Evolutionary conservation across 2,888 invertebrate species (phyloP).

Genomic region (Oligia strigilis): DNA sequence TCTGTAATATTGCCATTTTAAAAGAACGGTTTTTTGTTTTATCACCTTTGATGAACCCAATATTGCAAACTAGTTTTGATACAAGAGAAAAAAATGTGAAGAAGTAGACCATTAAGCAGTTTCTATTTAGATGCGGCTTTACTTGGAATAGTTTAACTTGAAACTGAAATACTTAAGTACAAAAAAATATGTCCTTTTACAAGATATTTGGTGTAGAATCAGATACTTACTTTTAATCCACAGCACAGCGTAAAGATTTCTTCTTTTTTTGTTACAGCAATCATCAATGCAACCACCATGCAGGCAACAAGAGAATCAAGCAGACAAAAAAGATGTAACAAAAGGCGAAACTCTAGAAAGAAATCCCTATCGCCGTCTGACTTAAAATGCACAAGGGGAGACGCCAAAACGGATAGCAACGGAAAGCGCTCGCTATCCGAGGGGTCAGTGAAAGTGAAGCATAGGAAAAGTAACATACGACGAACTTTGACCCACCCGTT

Average conservation of each 20-base stretch:
- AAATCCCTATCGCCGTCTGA: conserved; percentile 89
- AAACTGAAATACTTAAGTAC: neutral
- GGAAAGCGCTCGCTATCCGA: conserved; percentile 87
- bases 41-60: conserved; percentile 31
- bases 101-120: conserved; percentile 30
- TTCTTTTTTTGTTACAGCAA: conserved; percentile 77
- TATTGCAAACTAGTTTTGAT: conserved; percentile 38
- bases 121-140: neutral
- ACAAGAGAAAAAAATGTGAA: conserved; percentile 13
- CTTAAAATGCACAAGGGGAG: conserved; percentile 82
- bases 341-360: conserved; percentile 88
- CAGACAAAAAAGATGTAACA: conserved; percentile 86
- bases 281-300: conserved; percentile 85
- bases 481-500: conserved; percentile 89
- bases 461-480: conserved; percentile 87
- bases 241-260: conserved; percentile 19
- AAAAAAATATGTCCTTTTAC: neutral
- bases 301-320: conserved; percentile 87
- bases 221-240: conserved; percentile 4
- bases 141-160: conserved; percentile 5
- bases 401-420: conserved; percentile 82
- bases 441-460: conserved; percentile 87
- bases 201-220: neutral
- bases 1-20: conserved; percentile 6
- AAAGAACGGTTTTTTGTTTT: conserved; percentile 21